Evolutionary conservation across 2,888 invertebrate genomes (phyloP).

Genomic region (Noctua pronuba): DNA sequence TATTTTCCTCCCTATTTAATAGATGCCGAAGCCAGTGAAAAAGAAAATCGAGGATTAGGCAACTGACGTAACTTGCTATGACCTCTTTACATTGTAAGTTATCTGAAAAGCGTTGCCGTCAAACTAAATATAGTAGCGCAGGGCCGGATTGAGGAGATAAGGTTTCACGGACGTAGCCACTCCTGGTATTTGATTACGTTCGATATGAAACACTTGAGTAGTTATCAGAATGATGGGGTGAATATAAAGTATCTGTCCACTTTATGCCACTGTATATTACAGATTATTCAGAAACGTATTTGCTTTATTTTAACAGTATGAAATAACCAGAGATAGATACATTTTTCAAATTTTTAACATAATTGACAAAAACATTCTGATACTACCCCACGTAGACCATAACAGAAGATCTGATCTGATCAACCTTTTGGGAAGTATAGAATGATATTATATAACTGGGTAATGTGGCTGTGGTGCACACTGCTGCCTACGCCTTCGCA

Average conservation of each 20-base stretch:
- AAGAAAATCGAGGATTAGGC: slow-evolving; percentile 40
- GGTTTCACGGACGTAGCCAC: not conserved
- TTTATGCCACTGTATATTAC: not conserved
- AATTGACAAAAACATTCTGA: too few relatives aligned
- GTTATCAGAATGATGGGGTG: not conserved
- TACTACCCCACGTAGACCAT: too few relatives aligned
- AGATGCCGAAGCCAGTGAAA: not conserved
- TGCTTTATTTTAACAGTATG: not conserved
- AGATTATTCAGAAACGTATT: not conserved
- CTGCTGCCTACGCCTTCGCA: not conserved
- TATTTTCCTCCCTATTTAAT: not conserved
- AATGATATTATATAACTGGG: not conserved
- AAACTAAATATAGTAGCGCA: slow-evolving; percentile 57
- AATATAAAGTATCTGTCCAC: not conserved
- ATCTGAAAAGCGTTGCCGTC: slow-evolving; percentile 48
- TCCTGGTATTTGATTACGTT: not conserved
- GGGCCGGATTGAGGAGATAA: slow-evolving; percentile 19
- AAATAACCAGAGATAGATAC: not conserved
- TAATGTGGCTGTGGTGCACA: not conserved
- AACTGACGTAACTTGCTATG: slow-evolving; percentile 27
- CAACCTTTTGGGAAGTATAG: not conserved
- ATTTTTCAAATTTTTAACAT: too few relatives aligned
- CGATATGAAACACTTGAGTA: slow-evolving; percentile 1
- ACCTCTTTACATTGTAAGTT: slow-evolving; percentile 54
- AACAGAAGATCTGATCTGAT: too few relatives aligned